phyloP scores from a whole-genome alignment of 2,888 invertebrate species.

The Anthrax anthrax region DNA sequence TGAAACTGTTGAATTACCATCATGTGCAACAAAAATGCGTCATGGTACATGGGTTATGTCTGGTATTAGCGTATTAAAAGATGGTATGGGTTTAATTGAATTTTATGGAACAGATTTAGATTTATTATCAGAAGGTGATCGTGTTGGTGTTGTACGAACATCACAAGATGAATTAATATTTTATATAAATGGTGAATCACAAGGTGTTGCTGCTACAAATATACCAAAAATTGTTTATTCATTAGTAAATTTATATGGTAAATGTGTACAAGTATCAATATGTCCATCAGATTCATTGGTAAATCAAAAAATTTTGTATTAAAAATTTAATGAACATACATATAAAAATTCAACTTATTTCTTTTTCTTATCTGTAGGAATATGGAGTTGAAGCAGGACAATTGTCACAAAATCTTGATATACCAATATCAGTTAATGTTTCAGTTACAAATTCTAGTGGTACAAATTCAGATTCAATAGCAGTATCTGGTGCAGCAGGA shows the following conservation, averaged over 20 bases:
- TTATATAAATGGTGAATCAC: slow-evolving; percentile 76
- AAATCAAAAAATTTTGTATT: background rate
- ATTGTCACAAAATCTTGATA: slow-evolving; percentile 28
- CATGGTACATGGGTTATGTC: slow-evolving; percentile 87
- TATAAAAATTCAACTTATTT: background rate
- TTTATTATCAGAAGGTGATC: slow-evolving; percentile 65
- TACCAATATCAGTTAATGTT: slow-evolving; percentile 25
- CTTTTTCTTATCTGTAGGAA: slow-evolving; percentile 13
- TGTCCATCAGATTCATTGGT: slow-evolving; percentile 20
- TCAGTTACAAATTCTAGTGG: slow-evolving; percentile 3
- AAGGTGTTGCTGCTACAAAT: slow-evolving; percentile 68
- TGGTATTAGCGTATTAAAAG: slow-evolving; percentile 68
- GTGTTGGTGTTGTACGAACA: slow-evolving; percentile 72
- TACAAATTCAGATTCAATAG: background rate
- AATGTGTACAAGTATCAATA: slow-evolving; percentile 61
- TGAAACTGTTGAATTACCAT: slow-evolving; percentile 49
- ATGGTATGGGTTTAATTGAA: slow-evolving; percentile 68
- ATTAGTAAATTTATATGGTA: slow-evolving; percentile 68
- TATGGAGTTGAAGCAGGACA: slow-evolving; percentile 16
- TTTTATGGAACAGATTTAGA: slow-evolving; percentile 77
- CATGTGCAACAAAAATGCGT: slow-evolving; percentile 63
- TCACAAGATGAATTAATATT: slow-evolving; percentile 71
- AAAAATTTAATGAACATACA: no score
- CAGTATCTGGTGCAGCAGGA: background rate
- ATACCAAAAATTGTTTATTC: slow-evolving; percentile 62